phyloP scores from a whole-genome alignment of 2,113 vertebrate genomes.

The Neotoma lepida region DNA sequence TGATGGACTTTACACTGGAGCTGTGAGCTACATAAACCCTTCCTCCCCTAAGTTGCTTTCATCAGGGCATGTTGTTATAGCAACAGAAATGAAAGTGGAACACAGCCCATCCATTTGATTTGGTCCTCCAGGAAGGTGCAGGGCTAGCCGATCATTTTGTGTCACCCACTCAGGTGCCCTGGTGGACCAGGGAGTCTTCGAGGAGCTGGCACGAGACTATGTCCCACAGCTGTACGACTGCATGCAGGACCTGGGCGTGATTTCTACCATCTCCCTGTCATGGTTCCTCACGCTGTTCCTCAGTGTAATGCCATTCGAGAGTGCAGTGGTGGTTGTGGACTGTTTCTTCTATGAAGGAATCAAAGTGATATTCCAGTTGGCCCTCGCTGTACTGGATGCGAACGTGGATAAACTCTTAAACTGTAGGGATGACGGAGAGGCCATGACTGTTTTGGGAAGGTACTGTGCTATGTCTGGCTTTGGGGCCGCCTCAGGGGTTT shows the following conservation, averaged over 20 bases:
- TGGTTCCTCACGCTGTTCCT: constrained; percentile 99
- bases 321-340: constrained; percentile 97
- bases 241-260: constrained; percentile 98
- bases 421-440: constrained; percentile 99
- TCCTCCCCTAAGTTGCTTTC: neutral
- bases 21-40: neutral
- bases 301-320: constrained; percentile 98
- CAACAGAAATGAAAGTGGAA: too few species aligned
- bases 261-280: constrained; percentile 98
- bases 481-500: neutral
- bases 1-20: neutral
- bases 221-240: constrained; percentile 98
- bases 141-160: neutral
- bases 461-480: constrained; percentile 72
- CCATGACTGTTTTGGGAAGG: constrained; percentile 99
- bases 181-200: constrained; percentile 98
- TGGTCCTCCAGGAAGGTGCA: neutral
- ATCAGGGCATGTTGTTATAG: neutral
- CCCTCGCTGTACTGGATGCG: constrained; percentile 95
- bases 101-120: neutral
- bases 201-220: constrained; percentile 95
- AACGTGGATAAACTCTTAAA: constrained; percentile 95
- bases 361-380: constrained; percentile 99
- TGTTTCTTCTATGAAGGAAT: constrained; percentile 99
- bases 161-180: constrained; percentile 88